Evolutionary conservation across 1,140 invertebrate species (phyloP).

Genomic region (Pseudomyrmex cubaensis): DNA sequence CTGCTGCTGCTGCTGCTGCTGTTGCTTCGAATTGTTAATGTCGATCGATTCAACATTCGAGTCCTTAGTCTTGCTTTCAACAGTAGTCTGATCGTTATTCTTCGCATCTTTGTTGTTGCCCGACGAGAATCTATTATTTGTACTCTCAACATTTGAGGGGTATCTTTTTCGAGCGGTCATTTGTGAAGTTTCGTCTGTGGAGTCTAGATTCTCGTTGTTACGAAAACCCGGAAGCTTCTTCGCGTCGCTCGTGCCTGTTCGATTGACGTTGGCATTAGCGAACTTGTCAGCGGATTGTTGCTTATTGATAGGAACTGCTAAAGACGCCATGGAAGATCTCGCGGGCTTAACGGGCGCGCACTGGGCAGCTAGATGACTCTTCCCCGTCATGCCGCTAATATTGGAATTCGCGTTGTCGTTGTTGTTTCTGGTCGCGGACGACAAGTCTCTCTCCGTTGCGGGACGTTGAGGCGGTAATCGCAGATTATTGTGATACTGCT

Average conservation of each 20-base stretch:
- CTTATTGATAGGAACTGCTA: slow-evolving; percentile 78
- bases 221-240: slow-evolving; percentile 22
- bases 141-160: slow-evolving; percentile 15
- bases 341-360: slow-evolving; percentile 78
- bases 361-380: slow-evolving; percentile 78
- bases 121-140: slow-evolving; percentile 33
- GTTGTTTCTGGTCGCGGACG: background rate
- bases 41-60: slow-evolving; percentile 3
- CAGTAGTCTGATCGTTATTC: slow-evolving; percentile 4
- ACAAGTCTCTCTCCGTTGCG: background rate
- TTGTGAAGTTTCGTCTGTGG: slow-evolving; percentile 20
- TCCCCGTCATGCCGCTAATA: slow-evolving; percentile 54
- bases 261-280: background rate
- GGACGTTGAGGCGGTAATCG: slow-evolving; percentile 38
- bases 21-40: slow-evolving; percentile 38
- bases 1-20: slow-evolving; percentile 39
- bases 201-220: slow-evolving; percentile 39
- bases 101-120: background rate
- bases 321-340: slow-evolving; percentile 72
- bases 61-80: slow-evolving; percentile 37
- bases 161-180: slow-evolving; percentile 50
- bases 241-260: background rate
- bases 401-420: slow-evolving; percentile 8
- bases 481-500: slow-evolving; percentile 71
- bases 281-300: slow-evolving; percentile 63